These are phyloP conservation scores for Drusus annulatus DNA, from an alignment of 1,140 invertebrate genomes.

Conservation along the genomic window DNA sequence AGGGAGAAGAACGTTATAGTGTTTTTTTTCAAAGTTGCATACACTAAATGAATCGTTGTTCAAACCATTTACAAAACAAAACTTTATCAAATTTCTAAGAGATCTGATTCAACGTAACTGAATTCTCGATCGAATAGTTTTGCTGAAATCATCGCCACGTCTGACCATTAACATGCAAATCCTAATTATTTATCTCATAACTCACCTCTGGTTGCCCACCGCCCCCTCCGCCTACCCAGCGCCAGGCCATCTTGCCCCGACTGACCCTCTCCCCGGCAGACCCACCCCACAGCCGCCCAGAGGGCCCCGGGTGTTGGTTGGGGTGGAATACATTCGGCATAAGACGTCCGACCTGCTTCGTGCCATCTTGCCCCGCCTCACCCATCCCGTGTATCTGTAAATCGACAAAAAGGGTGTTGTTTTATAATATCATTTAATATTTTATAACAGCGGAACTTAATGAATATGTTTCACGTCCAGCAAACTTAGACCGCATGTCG, in stretches of 20 bases:
- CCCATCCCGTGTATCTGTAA: conserved; percentile 46
- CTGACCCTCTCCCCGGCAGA: conserved; percentile 13
- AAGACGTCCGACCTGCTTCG: conserved; percentile 59
- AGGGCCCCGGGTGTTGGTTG: background rate
- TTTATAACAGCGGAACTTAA: no score
- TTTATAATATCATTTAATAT: no score
- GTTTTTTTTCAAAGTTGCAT: no score
- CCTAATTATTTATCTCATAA: conserved; percentile 46
- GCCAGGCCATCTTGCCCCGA: conserved; percentile 1
- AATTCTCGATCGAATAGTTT: background rate
- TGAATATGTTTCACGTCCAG: no score
- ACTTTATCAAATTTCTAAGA: no score
- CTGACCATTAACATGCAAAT: conserved; percentile 40
- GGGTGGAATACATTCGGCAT: conserved; percentile 57
- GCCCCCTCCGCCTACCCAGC: conserved; percentile 11
- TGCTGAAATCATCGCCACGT: conserved; percentile 24
- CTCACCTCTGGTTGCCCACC: conserved; percentile 21
- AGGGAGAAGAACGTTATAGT: no score
- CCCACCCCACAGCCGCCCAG: conserved; percentile 6
- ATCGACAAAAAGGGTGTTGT: conserved; percentile 51
- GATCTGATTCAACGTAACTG: no score
- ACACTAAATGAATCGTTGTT: no score
- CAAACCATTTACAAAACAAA: no score
- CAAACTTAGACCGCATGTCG: no score
- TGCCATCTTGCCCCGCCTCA: conserved; percentile 49